These are phyloP conservation scores for Sebastes taczanowskii DNA, from an alignment of 2,797 vertebrate genomes.

Conservation along the genomic window DNA sequence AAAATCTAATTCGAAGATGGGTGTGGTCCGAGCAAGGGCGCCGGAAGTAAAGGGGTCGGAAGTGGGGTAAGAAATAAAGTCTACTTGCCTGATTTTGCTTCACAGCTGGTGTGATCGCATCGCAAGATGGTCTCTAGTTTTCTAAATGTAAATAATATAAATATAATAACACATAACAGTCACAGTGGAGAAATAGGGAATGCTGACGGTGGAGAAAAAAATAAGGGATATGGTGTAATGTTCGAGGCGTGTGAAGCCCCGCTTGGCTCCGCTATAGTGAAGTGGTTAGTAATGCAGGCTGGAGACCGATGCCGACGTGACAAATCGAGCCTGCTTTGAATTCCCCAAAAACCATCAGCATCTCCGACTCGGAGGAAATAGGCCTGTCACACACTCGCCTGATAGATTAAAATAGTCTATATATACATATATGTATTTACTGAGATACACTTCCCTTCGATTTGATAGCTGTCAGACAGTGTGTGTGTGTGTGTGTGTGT, in stretches of 20 bases:
- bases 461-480: slow-evolving; percentile 45
- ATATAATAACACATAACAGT: background rate
- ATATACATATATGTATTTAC: slow-evolving; percentile 69
- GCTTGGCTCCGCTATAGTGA: background rate
- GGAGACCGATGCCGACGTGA: slow-evolving; percentile 35
- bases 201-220: background rate
- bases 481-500: background rate
- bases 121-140: background rate
- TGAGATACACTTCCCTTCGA: slow-evolving; percentile 37
- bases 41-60: too few relatives aligned
- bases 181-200: background rate
- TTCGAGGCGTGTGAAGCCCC: background rate
- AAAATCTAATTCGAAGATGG: too few relatives aligned
- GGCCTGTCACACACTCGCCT: slow-evolving; percentile 65
- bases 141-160: background rate
- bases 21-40: too few relatives aligned
- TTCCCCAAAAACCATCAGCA: slow-evolving; percentile 61
- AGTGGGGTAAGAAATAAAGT: too few relatives aligned
- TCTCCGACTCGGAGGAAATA: slow-evolving; percentile 60
- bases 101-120: background rate
- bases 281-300: slow-evolving; percentile 25
- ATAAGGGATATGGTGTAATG: background rate
- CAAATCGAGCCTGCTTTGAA: slow-evolving; percentile 63
- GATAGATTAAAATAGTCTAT: slow-evolving; percentile 68
- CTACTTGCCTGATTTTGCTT: background rate